Evolutionary conservation across 2,113 vertebrate species (phyloP).

Genomic region (Xyliphius kryptos): DNA sequence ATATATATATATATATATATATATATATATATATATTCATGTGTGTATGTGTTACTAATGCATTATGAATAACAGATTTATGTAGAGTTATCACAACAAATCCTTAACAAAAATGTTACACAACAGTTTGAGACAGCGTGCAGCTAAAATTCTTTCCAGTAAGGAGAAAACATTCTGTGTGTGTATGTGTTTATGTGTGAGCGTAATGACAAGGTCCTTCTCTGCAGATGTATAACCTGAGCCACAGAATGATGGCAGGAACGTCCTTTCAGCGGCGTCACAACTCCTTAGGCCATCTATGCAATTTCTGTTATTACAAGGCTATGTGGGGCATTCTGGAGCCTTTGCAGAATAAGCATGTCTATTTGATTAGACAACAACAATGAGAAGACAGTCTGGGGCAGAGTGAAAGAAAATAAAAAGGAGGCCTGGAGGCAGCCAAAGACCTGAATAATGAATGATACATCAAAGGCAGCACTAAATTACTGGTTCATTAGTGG

Average conservation of each 20-base stretch:
- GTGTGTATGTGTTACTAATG: too few relatives aligned
- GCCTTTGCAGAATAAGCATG: slow-evolving; percentile 72
- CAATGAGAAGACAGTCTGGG: background rate
- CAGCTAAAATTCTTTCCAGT: background rate
- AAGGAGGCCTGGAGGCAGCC: slow-evolving; percentile 28
- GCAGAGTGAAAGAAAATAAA: slow-evolving; percentile 52
- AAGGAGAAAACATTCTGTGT: background rate
- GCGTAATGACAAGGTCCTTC: slow-evolving; percentile 72
- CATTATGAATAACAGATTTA: too few relatives aligned
- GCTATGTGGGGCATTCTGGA: slow-evolving; percentile 47
- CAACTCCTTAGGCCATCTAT: slow-evolving; percentile 66
- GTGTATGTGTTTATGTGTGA: slow-evolving; percentile 16
- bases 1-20: too few relatives aligned
- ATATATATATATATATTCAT: too few relatives aligned
- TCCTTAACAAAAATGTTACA: slow-evolving; percentile 14
- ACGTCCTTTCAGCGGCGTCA: slow-evolving; percentile 73
- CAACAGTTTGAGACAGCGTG: slow-evolving; percentile 4
- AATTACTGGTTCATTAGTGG: slow-evolving; percentile 71
- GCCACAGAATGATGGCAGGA: slow-evolving; percentile 57
- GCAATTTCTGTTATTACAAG: slow-evolving; percentile 82
- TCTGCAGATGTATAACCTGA: slow-evolving; percentile 54
- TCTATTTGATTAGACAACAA: slow-evolving; percentile 74
- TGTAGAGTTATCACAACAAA: too few relatives aligned
- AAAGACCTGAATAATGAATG: slow-evolving; percentile 32
- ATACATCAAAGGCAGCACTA: slow-evolving; percentile 73